Conservation (phyloP, 1,140 invertebrate species). For the Sitobion miscanthi region DNA sequence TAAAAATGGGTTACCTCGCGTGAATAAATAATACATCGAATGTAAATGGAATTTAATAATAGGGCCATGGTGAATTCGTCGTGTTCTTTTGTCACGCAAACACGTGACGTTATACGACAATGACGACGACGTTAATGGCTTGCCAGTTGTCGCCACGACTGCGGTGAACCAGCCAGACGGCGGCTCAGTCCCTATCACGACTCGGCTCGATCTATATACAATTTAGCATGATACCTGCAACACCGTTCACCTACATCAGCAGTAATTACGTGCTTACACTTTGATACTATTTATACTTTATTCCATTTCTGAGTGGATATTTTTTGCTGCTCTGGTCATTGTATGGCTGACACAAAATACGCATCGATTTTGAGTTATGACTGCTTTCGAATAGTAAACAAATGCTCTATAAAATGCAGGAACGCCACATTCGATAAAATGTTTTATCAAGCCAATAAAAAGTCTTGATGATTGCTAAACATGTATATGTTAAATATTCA, state of each 20-base stretch:
- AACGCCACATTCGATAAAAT: no score
- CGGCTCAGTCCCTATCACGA: background rate
- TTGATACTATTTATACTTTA: background rate
- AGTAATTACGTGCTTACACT: background rate
- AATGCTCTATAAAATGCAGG: no score
- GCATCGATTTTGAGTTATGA: no score
- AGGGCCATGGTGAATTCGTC: background rate
- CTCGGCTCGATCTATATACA: background rate
- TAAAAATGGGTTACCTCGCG: background rate
- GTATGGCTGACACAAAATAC: no score
- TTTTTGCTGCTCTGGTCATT: background rate
- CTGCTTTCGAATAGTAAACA: no score
- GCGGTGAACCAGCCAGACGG: background rate
- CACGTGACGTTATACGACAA: background rate
- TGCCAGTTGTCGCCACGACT: background rate
- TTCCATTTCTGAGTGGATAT: no score
- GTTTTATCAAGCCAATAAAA: no score
- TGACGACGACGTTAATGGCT: background rate
- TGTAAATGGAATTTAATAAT: background rate
- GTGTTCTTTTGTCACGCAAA: background rate
- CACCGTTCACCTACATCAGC: no score
- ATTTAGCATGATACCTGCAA: no score
- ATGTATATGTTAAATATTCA: no score
- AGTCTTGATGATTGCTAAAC: no score
- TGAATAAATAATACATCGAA: conserved; percentile 22